Conservation (phyloP, 2,797 vertebrate genomes). For the Syngnathus rostellatus region DNA sequence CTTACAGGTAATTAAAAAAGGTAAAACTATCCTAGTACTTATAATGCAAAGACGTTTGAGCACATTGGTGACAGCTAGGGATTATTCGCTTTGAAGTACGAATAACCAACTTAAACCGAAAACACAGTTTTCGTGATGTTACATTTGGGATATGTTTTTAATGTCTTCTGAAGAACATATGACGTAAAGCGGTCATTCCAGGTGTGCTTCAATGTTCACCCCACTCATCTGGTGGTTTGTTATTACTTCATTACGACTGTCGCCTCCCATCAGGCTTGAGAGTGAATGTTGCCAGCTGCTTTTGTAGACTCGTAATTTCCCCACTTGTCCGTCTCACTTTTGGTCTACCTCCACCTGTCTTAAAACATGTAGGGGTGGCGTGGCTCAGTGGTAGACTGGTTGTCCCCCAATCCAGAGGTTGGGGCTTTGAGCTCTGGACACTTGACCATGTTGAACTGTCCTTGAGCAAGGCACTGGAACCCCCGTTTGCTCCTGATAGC, state of each 20-base stretch:
- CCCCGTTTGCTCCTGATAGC: too few relatives aligned
- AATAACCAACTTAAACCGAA: background rate
- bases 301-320: conserved; percentile 27
- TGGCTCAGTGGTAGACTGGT: too few relatives aligned
- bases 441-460: too few relatives aligned
- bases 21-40: background rate
- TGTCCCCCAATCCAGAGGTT: too few relatives aligned
- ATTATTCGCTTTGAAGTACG: too few relatives aligned
- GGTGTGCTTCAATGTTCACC: conserved; percentile 43
- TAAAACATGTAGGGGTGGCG: conserved; percentile 14
- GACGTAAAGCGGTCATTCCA: conserved; percentile 22
- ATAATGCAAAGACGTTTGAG: too few relatives aligned
- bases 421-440: too few relatives aligned
- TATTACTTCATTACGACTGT: conserved; percentile 63
- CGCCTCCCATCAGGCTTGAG: conserved; percentile 55
- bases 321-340: conserved; percentile 23
- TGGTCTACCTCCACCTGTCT: background rate
- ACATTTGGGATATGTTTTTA: conserved; percentile 20
- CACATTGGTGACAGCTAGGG: too few relatives aligned
- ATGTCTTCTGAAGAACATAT: conserved; percentile 46
- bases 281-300: conserved; percentile 65
- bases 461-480: too few relatives aligned
- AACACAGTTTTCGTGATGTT: background rate
- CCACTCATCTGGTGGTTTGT: conserved; percentile 56
- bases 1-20: background rate